Conservation (phyloP, 2,797 vertebrate genomes). For the Selene dorsalis region DNA sequence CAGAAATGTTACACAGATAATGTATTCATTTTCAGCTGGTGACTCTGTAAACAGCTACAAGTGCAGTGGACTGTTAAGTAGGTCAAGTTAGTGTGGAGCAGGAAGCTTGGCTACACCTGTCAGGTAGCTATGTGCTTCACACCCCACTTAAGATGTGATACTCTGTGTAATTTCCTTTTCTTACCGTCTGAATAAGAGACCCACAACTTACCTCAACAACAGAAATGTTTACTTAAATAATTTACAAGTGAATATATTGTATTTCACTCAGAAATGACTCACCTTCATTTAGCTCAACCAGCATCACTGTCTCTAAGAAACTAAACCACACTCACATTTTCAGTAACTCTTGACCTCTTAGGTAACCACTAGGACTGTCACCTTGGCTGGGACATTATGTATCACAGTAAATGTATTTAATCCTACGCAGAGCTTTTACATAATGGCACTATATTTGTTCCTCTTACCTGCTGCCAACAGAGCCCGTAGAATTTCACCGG, state of each 20-base stretch:
- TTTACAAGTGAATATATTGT: too few species aligned
- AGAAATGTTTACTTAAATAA: too few species aligned
- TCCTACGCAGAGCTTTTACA: not conserved
- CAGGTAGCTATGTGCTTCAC: conserved; percentile 20
- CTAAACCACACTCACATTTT: not conserved
- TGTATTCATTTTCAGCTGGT: not conserved
- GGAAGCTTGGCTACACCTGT: conserved; percentile 46
- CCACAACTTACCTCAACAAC: not conserved
- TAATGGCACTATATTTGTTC: not conserved
- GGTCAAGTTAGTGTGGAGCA: conserved; percentile 55
- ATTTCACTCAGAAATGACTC: too few species aligned
- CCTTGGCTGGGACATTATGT: too few species aligned
- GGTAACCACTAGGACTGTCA: too few species aligned
- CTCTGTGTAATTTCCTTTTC: conserved; percentile 27
- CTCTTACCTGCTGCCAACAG: conserved; percentile 36
- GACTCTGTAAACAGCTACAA: not conserved
- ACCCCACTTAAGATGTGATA: conserved; percentile 31
- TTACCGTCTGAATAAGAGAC: not conserved
- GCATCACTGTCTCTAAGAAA: not conserved
- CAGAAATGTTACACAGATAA: not conserved
- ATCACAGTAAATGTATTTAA: too few species aligned
- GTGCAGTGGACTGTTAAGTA: conserved; percentile 42
- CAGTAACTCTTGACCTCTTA: too few species aligned
- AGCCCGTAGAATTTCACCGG: conserved; percentile 24
- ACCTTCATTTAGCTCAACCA: not conserved